These are phyloP conservation scores for Noctua janthe DNA, from an alignment of 2,888 invertebrate species.

Conservation along the genomic window DNA sequence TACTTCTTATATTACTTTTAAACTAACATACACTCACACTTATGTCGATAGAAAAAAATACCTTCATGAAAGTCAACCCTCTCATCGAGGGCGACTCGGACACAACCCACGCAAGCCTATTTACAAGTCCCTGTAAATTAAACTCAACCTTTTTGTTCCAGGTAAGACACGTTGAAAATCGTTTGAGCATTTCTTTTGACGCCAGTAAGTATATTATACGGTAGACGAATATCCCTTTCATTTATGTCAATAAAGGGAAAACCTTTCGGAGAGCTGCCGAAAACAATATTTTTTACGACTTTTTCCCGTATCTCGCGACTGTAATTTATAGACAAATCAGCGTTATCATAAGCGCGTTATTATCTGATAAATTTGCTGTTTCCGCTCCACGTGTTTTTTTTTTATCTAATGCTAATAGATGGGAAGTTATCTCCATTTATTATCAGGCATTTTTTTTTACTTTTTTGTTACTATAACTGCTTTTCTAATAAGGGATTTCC, in stretches of 20 bases:
- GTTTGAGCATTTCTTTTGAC: slow-evolving; percentile 46
- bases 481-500: slow-evolving; percentile 1
- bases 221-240: slow-evolving; percentile 44
- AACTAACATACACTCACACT: slow-evolving; percentile 21
- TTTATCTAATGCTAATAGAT: slow-evolving; percentile 48
- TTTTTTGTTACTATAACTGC: neutral
- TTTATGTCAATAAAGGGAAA: slow-evolving; percentile 49
- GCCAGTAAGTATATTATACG: slow-evolving; percentile 55
- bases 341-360: slow-evolving; percentile 52
- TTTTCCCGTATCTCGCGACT: slow-evolving; percentile 37
- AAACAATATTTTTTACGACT: slow-evolving; percentile 38
- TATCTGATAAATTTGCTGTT: slow-evolving; percentile 52
- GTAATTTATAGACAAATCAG: slow-evolving; percentile 58
- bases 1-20: neutral
- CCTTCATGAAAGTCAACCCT: slow-evolving; percentile 31
- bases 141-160: slow-evolving; percentile 68
- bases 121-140: slow-evolving; percentile 57
- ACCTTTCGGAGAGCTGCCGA: slow-evolving; percentile 10
- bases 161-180: slow-evolving; percentile 65
- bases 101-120: slow-evolving; percentile 43
- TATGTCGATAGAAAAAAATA: slow-evolving; percentile 27
- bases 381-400: slow-evolving; percentile 51
- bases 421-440: slow-evolving; percentile 18
- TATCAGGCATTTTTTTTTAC: neutral
- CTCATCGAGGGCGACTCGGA: slow-evolving; percentile 2